Conservation (phyloP, 1,140 invertebrate genomes). For the Brachionus rubens region DNA sequence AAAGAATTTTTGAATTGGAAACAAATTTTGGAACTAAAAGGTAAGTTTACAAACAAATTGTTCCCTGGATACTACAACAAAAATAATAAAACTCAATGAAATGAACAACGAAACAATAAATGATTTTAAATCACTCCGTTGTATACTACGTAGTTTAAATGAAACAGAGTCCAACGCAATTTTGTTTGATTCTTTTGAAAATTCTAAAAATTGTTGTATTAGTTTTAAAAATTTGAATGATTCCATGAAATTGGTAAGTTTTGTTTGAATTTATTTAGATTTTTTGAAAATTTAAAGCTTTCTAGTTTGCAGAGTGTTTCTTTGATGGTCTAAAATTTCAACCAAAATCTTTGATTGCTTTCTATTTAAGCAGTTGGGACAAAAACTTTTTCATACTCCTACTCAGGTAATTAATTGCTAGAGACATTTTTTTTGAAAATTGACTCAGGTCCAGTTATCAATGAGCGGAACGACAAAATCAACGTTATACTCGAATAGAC, state of each 20-base stretch:
- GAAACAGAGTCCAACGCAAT: neutral
- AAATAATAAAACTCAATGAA: neutral
- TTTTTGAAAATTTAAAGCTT: neutral
- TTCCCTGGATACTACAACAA: too few species aligned
- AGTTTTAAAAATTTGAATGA: neutral
- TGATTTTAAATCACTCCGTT: neutral
- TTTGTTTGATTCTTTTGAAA: slow-evolving; percentile 6
- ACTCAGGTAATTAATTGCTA: slow-evolving; percentile 6
- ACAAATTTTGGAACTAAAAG: too few species aligned
- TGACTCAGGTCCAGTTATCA: too few species aligned
- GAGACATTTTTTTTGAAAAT: neutral
- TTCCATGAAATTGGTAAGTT: neutral
- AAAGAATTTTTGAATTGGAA: too few species aligned
- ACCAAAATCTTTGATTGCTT: slow-evolving; percentile 5
- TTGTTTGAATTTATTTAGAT: neutral
- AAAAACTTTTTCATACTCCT: slow-evolving; percentile 5
- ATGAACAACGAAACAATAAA: neutral
- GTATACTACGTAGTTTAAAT: neutral
- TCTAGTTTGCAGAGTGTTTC: neutral
- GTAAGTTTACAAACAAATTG: too few species aligned
- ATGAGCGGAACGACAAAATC: too few species aligned
- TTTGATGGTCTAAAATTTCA: neutral
- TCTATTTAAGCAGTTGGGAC: slow-evolving; percentile 15
- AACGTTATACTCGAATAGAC: too few species aligned
- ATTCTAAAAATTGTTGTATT: neutral